Conservation (phyloP, 2,797 vertebrate genomes). For the Pygocentrus nattereri region DNA sequence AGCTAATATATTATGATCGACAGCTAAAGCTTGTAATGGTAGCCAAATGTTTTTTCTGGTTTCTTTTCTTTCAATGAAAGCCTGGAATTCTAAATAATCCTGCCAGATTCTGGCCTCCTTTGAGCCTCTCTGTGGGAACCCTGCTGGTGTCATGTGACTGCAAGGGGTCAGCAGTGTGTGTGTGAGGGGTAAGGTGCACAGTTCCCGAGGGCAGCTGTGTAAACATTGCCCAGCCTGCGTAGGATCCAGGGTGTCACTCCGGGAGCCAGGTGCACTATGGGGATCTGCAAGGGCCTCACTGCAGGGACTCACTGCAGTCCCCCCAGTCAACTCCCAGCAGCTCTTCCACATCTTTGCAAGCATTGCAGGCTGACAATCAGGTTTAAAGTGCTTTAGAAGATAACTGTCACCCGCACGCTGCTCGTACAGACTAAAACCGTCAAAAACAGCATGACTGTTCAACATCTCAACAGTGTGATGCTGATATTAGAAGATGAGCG, state of each 20-base stretch:
- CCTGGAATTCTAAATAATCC: slow-evolving; percentile 53
- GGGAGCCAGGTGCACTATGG: slow-evolving; percentile 64
- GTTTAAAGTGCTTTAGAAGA: slow-evolving; percentile 13
- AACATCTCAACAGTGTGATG: slow-evolving; percentile 18
- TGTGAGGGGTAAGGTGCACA: slow-evolving; percentile 72
- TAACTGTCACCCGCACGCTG: slow-evolving; percentile 6
- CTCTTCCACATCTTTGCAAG: slow-evolving; percentile 6
- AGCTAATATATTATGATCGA: slow-evolving; percentile 37
- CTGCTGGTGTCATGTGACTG: slow-evolving; percentile 63
- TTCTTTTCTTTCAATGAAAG: slow-evolving; percentile 33
- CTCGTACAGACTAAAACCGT: slow-evolving; percentile 15
- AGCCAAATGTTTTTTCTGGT: slow-evolving; percentile 45
- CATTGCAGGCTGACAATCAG: background rate
- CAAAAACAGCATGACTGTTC: slow-evolving; percentile 8
- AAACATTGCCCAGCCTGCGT: slow-evolving; percentile 70
- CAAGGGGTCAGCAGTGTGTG: slow-evolving; percentile 48
- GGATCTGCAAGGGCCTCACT: too few relatives aligned
- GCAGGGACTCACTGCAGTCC: slow-evolving; percentile 19
- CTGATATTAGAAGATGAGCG: slow-evolving; percentile 38
- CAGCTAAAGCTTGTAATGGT: slow-evolving; percentile 40
- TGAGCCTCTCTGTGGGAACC: slow-evolving; percentile 44
- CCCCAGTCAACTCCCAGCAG: slow-evolving; percentile 1
- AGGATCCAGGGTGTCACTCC: slow-evolving; percentile 58
- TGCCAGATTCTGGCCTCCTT: slow-evolving; percentile 23
- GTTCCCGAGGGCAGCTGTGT: slow-evolving; percentile 77